Conservation (phyloP, 1,140 invertebrate genomes). For the Pseudomyrmex cubaensis region DNA sequence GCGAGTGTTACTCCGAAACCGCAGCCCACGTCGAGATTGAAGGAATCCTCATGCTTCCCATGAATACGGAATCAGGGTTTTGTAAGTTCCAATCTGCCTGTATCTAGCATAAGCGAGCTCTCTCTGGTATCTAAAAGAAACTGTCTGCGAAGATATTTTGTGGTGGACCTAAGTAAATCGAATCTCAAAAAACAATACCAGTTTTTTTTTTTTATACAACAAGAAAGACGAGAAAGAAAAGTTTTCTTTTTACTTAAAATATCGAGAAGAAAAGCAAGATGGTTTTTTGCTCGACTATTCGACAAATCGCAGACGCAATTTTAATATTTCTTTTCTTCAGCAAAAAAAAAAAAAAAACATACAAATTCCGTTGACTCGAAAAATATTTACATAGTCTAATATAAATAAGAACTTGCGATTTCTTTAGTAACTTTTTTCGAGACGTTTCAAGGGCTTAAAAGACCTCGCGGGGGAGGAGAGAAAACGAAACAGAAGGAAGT, state of each 20-base stretch:
- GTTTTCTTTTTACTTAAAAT: neutral
- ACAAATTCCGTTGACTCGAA: neutral
- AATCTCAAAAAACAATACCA: slow-evolving; percentile 1
- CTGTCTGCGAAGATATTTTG: slow-evolving; percentile 28
- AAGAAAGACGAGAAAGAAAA: slow-evolving; percentile 11
- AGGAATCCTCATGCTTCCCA: slow-evolving; percentile 71
- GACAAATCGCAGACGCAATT: neutral
- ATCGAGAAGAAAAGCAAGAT: no score
- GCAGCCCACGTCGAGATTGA: slow-evolving; percentile 59
- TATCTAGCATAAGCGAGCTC: neutral
- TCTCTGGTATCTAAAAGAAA: slow-evolving; percentile 45
- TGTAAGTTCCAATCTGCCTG: slow-evolving; percentile 66
- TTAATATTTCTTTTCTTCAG: neutral
- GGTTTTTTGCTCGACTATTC: neutral
- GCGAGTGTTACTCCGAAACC: slow-evolving; percentile 28
- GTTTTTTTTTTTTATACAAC: neutral
- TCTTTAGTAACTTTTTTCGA: neutral
- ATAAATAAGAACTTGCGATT: neutral
- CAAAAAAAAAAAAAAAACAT: neutral
- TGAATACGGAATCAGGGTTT: slow-evolving; percentile 74
- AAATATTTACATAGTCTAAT: neutral
- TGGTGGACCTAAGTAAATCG: slow-evolving; percentile 28
- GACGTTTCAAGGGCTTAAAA: neutral
- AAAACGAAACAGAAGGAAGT: neutral
- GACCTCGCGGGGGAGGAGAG: neutral